phyloP scores from a whole-genome alignment of 2,797 vertebrate species.

The Ctenochaetus hawaiiensis region DNA sequence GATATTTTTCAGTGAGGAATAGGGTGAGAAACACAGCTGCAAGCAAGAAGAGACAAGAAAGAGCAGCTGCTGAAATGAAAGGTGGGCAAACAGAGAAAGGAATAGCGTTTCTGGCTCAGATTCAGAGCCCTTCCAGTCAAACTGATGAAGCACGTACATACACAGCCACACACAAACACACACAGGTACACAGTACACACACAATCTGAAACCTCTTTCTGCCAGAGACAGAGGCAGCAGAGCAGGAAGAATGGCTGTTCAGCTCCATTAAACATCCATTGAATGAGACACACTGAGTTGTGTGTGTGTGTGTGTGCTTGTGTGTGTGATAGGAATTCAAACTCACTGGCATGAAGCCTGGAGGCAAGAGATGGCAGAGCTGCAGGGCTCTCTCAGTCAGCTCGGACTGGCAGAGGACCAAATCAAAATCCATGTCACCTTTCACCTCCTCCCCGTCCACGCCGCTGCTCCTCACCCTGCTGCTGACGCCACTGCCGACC shows the following conservation, averaged over 20 bases:
- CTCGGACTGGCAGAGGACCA: slow-evolving; percentile 87
- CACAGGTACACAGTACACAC: slow-evolving; percentile 20
- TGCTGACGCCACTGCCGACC: slow-evolving; percentile 76
- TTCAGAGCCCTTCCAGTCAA: slow-evolving; percentile 68
- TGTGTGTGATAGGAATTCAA: slow-evolving; percentile 62
- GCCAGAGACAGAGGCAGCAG: slow-evolving; percentile 67
- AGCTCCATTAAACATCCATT: slow-evolving; percentile 79
- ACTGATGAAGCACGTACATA: slow-evolving; percentile 56
- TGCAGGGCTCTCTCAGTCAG: slow-evolving; percentile 86
- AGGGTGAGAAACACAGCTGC: slow-evolving; percentile 51
- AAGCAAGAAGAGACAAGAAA: slow-evolving; percentile 62
- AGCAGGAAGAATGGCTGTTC: slow-evolving; percentile 78
- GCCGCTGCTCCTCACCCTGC: slow-evolving; percentile 46
- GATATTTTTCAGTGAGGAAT: slow-evolving; percentile 51
- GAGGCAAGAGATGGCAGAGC: slow-evolving; percentile 90
- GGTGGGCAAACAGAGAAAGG: slow-evolving; percentile 62
- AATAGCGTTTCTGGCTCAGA: slow-evolving; percentile 68
- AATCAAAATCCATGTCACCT: slow-evolving; percentile 76
- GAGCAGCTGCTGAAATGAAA: slow-evolving; percentile 66
- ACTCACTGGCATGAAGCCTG: slow-evolving; percentile 88
- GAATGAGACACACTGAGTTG: slow-evolving; percentile 61
- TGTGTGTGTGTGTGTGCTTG: slow-evolving; percentile 6
- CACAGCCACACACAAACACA: slow-evolving; percentile 28
- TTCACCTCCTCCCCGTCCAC: slow-evolving; percentile 61
- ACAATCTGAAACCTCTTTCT: slow-evolving; percentile 57